Percentiles rank a stretch among this genome's conserved stretches.
phyloP scores from a whole-genome alignment of 2,888 invertebrate species.

The Suillia variegata region DNA sequence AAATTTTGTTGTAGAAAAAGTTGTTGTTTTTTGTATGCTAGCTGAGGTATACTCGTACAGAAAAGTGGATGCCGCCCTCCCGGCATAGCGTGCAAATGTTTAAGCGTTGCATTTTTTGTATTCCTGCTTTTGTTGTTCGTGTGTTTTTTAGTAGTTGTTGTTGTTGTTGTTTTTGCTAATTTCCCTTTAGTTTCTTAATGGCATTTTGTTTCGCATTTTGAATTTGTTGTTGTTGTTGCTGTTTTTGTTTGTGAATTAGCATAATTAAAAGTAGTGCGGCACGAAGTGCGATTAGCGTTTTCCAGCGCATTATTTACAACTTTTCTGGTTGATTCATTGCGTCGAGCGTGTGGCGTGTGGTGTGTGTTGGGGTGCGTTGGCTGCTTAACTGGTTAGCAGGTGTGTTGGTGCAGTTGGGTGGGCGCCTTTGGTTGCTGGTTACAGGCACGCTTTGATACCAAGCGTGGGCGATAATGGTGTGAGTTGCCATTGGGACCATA shows the following conservation, averaged over 20 bases:
- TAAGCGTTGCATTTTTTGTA: background rate
- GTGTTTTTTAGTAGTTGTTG: background rate
- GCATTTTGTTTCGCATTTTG: background rate
- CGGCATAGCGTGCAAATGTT: background rate
- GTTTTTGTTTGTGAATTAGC: constrained; percentile 2
- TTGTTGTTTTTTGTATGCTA: too few relatives aligned
- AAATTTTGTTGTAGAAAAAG: too few relatives aligned
- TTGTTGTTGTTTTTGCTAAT: background rate
- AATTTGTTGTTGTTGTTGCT: background rate
- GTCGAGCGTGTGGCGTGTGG: too few relatives aligned
- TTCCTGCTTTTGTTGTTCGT: background rate
- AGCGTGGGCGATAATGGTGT: too few relatives aligned
- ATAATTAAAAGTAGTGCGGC: constrained; percentile 12
- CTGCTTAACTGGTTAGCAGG: too few relatives aligned
- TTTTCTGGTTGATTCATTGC: background rate
- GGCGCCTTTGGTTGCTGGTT: background rate
- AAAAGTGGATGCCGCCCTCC: too few relatives aligned
- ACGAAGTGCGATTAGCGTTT: background rate
- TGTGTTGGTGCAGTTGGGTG: too few relatives aligned
- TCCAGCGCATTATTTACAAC: background rate
- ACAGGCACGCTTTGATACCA: background rate
- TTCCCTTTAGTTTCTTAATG: background rate
- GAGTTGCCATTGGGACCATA: too few relatives aligned
- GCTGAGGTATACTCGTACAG: too few relatives aligned
- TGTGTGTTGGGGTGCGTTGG: background rate